These are phyloP conservation scores for Nyctibius bracteatus DNA, from an alignment of 2,113 vertebrate species.

Conservation along the genomic window DNA sequence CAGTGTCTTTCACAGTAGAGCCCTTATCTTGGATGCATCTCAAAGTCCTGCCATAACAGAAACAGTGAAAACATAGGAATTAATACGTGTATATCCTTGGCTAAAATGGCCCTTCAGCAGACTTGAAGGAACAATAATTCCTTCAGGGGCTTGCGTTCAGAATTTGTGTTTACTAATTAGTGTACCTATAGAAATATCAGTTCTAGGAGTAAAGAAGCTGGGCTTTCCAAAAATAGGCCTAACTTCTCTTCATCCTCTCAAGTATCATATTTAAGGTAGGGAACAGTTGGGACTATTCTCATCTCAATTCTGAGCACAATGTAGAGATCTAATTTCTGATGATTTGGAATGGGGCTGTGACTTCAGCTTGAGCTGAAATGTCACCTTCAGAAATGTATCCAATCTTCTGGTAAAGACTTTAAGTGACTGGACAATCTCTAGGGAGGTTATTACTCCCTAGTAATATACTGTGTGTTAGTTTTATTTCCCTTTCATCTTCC, in stretches of 20 bases:
- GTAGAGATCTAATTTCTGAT: background rate
- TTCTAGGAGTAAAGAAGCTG: background rate
- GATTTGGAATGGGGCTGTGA: background rate
- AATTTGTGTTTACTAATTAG: background rate
- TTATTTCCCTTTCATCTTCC: background rate
- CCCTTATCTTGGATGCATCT: background rate
- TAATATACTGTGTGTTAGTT: background rate
- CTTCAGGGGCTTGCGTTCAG: background rate
- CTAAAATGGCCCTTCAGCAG: background rate
- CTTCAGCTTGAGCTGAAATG: background rate
- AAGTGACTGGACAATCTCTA: background rate
- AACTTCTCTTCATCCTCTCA: background rate
- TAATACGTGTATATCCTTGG: background rate
- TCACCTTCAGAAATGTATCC: background rate
- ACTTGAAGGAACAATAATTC: background rate
- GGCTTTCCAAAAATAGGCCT: background rate
- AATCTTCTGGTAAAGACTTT: background rate
- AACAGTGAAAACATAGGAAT: background rate
- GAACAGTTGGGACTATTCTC: background rate
- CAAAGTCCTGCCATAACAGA: background rate
- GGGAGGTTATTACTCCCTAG: background rate
- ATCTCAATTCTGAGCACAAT: background rate
- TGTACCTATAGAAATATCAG: background rate
- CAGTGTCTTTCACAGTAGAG: background rate
- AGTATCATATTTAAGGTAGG: background rate